Evolutionary conservation across 2,888 invertebrate species (phyloP).

Genomic region (Noctua janthe): DNA sequence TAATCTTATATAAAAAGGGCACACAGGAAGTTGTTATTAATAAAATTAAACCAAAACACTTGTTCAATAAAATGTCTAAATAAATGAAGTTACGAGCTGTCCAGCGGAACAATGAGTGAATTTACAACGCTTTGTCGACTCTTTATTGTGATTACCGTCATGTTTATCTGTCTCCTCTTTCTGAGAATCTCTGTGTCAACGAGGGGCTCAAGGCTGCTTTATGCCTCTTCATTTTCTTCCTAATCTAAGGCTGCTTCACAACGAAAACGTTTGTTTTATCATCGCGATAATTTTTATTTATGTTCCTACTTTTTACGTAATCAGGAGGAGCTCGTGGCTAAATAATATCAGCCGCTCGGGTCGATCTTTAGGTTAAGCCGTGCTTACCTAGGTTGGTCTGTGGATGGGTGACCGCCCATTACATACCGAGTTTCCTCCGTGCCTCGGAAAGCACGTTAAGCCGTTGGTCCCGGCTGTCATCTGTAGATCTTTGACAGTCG

Average conservation of each 20-base stretch:
- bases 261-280: conserved; percentile 32
- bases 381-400: too few relatives aligned
- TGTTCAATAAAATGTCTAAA: conserved; percentile 47
- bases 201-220: conserved; percentile 43
- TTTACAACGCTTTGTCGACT: conserved; percentile 60
- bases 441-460: too few relatives aligned
- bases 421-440: too few relatives aligned
- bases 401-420: too few relatives aligned
- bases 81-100: conserved; percentile 57
- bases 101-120: conserved; percentile 54
- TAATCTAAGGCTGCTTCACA: conserved; percentile 12
- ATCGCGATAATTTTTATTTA: conserved; percentile 17
- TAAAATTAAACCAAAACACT: conserved; percentile 32
- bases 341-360: too few relatives aligned
- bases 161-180: conserved; percentile 51
- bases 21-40: conserved; percentile 26
- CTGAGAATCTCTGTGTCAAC: conserved; percentile 45
- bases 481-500: too few relatives aligned
- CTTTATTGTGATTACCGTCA: conserved; percentile 58
- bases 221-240: conserved; percentile 41
- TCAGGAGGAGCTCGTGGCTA: too few relatives aligned
- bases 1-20: neutral
- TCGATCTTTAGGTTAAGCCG: too few relatives aligned
- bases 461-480: too few relatives aligned
- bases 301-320: neutral